Base-by-base conservation (phyloP, 2,113 vertebrate genomes). In the Grus americana region DNA sequence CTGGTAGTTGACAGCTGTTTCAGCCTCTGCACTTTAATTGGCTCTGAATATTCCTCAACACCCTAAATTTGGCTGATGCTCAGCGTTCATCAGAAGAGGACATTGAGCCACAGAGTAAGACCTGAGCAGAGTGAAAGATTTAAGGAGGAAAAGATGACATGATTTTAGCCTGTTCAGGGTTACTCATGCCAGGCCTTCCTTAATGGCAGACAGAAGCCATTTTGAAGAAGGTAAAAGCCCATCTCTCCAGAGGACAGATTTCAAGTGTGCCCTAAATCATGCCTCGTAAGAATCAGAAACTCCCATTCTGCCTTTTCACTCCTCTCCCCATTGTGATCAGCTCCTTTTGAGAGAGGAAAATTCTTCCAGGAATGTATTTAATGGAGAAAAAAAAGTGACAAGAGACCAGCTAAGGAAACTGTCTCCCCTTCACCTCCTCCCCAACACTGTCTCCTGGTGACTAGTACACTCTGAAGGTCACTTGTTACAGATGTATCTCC, bases 1-100 rank as follows among this genome's bases (percentile, higher is more conserved):
- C 50, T 95, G 65, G n/a, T 87, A 12, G 61, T 27, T 95, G 94
- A 75, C 83, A 91, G 86, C 86, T 97, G 86, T 81, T 96, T 72
- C 61, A 90, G 66, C 34, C 66, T 87, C 73, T 68, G 59, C 83
- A 75, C 55, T 84, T 88, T 16, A 76, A 58, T 27, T 89, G 59
- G 52, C 61, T 92, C 72, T 74, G 91, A 74, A 66, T 54, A 52
- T 44, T 21, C 13, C 44, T 92, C 65, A 80, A 58, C 50, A 91
- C 52, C 36, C 84, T 46, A 82, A 75, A 82, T 80, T 44, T 93
- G 79, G 85, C 79, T 42, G 67, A 92, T 1, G 17, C 38, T 80
- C 26, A 50, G 38, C 10, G 22, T 44, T 88, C 55, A 54, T 46
- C 46, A 34, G 59, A 86, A 84, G 32, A 66, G 67, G 66, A 73